Base-by-base conservation (phyloP, 2,113 vertebrate genomes). In the Lichenostomus cassidix region DNA sequence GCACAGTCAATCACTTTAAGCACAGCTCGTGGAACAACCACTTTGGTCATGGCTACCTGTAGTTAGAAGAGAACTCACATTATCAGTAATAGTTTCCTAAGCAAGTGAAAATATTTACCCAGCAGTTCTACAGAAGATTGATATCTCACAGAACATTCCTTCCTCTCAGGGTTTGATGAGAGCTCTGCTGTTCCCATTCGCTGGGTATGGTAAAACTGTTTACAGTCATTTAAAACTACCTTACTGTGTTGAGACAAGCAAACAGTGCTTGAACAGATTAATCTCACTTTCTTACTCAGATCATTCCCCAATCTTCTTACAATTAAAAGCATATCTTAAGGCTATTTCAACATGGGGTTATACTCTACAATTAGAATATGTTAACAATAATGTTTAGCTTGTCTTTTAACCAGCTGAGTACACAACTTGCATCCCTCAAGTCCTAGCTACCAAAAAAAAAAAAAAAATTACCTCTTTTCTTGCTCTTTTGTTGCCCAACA, bases 1-100 rank as follows among this genome's bases (percentile, higher is more conserved):
- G 99, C 98, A 56, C 86, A 97, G 97, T 99, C 99, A 65, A 98
- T 95, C 92, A 99, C 98, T 78, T 97, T 98, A 89, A 99, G 98
- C 50, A 97, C 98, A 31, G 98, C 98, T 85, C 98, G 97, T 46
- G 98, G 99, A 63, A 98, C 98, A 21, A 97, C 98, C 80, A 99
- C 99, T 92, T 99, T 99, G 89, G 99, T 98, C 98, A 99, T 99
- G 13, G 99, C 98, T 59, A 99, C 98, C 99, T 99, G 91, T 1
- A 47, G 33, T 53, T 63, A 46, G 16, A 92, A 33, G n/a, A 90
- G 71, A 88, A 42, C 31, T 76, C 4, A 1, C 1, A 0, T 19
- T 22, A 56, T 24, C 58, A 78, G 22, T 5, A 46, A 21, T 0
- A 17, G 15, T 67, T 89, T 68, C 24, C 35, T 29, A 55, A 83